These are phyloP conservation scores for Fringilla coelebs DNA, from an alignment of 2,797 vertebrate genomes.

Conservation along the genomic window DNA sequence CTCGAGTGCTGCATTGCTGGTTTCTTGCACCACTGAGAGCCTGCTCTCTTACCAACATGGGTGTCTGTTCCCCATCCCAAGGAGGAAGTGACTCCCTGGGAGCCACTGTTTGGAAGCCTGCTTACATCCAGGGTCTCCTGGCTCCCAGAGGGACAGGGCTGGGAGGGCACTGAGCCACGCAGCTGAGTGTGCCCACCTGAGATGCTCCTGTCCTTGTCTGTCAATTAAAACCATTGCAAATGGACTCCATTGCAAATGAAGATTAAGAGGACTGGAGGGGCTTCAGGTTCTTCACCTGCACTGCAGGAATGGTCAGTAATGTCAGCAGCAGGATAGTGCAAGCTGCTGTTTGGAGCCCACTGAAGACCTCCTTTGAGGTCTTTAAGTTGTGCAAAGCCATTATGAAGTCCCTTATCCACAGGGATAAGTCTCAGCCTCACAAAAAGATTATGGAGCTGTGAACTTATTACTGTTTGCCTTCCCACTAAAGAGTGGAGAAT, in stretches of 20 bases:
- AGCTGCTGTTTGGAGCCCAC: background rate
- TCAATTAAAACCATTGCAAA: background rate
- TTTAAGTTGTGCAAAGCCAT: background rate
- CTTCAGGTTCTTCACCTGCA: background rate
- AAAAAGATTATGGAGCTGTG: background rate
- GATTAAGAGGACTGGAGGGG: background rate
- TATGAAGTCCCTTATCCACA: background rate
- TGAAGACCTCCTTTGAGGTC: background rate
- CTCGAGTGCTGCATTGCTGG: fast-evolving
- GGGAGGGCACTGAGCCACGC: fast-evolving
- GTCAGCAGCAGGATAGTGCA: background rate
- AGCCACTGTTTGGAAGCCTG: background rate
- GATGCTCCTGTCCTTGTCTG: background rate
- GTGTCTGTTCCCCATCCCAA: background rate
- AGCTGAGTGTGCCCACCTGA: background rate
- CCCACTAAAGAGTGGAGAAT: background rate
- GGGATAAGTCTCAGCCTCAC: background rate
- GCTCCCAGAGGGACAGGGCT: background rate
- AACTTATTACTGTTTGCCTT: background rate
- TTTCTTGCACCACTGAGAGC: background rate
- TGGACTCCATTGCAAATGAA: background rate
- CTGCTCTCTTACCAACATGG: fast-evolving
- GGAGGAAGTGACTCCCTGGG: background rate
- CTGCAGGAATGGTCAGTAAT: fast-evolving
- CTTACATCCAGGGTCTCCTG: background rate